Base-by-base conservation (phyloP, 2,888 invertebrate genomes). In the Campoplex capitator region DNA sequence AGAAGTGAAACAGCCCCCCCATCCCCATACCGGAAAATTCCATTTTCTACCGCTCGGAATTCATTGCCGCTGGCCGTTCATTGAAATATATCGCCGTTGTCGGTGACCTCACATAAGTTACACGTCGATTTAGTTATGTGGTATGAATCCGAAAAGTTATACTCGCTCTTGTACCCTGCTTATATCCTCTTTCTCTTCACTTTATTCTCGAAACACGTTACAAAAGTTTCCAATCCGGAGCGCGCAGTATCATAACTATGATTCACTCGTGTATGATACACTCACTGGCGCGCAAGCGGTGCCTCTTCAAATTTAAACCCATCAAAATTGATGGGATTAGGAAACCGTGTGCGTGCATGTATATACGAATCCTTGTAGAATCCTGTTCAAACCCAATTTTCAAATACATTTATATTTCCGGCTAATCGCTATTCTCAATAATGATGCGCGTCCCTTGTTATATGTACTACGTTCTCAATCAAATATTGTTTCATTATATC, bases 31-130 rank as follows among this genome's bases (percentile, higher is more conserved):
- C 84, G 87, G 87, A 87, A 87, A 87, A 87, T 87, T 87, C 87
- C 87, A 87, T 87, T 87, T 87, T 87, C 87, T 84, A 76, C 82
- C 73, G 87, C 82, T 87, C 83, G 83, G 79, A 84, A 87, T 84
- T 87, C 87, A 87, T 87, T 87, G 87, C 84, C 79, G 67, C 79
- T 82, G 77, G 84, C 82, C 83, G 87, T 87, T 87, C 83, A 85
- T 87, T 85, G 84, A 87, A 87, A 87, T 87, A 85, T 87, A 87
- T 83, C 75, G 78, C 16, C 79, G 75, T 79, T 85, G 75, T 87
- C 87, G 71, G 84, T 83, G 87, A 85, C 87, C 84, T 70, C 82
- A 79, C 84, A 87, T 87, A 85, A 87, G 82, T 87, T 87, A 87
- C 87, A 62, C 82, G 84, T 84, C 87, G 84, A 87, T 85, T 87